phyloP scores from a whole-genome alignment of 2,113 vertebrate genomes.

The Thunnus thynnus region DNA sequence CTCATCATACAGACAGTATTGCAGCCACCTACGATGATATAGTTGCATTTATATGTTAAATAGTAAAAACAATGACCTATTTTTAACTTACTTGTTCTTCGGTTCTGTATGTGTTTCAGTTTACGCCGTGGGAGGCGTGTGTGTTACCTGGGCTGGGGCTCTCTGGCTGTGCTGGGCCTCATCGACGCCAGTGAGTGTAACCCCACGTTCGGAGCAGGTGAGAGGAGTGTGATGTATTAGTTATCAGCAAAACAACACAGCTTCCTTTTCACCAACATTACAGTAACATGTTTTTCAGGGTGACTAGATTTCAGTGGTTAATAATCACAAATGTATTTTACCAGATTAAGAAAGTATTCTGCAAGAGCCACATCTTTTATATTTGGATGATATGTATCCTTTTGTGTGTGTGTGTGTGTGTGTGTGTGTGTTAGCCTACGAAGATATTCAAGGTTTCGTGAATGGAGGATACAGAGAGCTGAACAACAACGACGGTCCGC shows the following conservation, averaged over 20 bases:
- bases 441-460: constrained; percentile 85
- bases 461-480: constrained; percentile 82
- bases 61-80: neutral
- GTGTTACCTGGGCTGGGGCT: constrained; percentile 87
- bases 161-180: constrained; percentile 83
- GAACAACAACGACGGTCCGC: constrained; percentile 85
- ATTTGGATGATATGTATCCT: neutral
- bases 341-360: neutral
- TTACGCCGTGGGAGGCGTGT: constrained; percentile 77
- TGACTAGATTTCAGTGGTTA: too few relatives aligned
- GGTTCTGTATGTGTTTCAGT: constrained; percentile 63
- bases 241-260: neutral
- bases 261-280: neutral
- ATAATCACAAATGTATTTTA: neutral
- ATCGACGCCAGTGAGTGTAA: constrained; percentile 87
- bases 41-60: too few relatives aligned
- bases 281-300: too few relatives aligned
- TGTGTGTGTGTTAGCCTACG: constrained; percentile 72
- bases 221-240: neutral
- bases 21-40: neutral
- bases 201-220: constrained; percentile 87
- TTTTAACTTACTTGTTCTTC: neutral
- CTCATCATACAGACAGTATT: neutral
- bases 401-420: constrained; percentile 13
- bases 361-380: neutral